Evolutionary conservation across 1,140 invertebrate species (phyloP), one percentile per base, ranked within the genome.

Genomic region (Pseudomyrmex pallidus): DNA sequence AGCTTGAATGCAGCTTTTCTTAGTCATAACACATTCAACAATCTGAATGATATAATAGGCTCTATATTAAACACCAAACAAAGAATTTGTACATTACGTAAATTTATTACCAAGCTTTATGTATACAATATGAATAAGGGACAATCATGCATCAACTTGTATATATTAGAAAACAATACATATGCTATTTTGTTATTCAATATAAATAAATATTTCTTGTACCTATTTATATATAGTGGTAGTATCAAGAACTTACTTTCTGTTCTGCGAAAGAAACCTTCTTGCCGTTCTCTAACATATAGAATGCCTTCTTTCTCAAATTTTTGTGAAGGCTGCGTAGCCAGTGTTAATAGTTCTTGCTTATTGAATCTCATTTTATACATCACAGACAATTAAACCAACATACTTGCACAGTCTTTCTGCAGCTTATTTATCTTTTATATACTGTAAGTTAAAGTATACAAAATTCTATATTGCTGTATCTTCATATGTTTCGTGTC

Each of bases 281-380:
- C 98, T 90, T 98, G 97, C 85, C 97, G 96, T 93, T 99, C 98
- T 83, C 96, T 96, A 62, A 99, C 95, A 73, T 97, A 96, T 67
- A 99, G 95, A 85, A 98, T 95, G 20, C 98, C 98, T 95, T 99
- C 98, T 91, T 98, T 98, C 92, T 99, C 98, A 94, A 98, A 99
- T 93, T 97, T 98, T 89, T 97, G 96, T 13, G 97, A 96, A 35
- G 97, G 97, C 93, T 98, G 97, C 8, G 96, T 96, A 63, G 98
- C 98, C 91, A 99, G 93, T 72, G 97, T 96, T 84, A 96, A 95
- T 86, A 99, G 93, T 93, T 98, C 98, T 93, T 97, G 96, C 92
- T 97, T 98, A 93, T 99, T 99, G 92, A 98, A 99, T 91, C 98
- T 95, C 98, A 99, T 99, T 91, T 94, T 96, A 85, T 68, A 76